Percentiles rank a stretch among this genome's conserved stretches.
Conservation (phyloP, 2,797 vertebrate genomes). For the Platalea minor region DNA sequence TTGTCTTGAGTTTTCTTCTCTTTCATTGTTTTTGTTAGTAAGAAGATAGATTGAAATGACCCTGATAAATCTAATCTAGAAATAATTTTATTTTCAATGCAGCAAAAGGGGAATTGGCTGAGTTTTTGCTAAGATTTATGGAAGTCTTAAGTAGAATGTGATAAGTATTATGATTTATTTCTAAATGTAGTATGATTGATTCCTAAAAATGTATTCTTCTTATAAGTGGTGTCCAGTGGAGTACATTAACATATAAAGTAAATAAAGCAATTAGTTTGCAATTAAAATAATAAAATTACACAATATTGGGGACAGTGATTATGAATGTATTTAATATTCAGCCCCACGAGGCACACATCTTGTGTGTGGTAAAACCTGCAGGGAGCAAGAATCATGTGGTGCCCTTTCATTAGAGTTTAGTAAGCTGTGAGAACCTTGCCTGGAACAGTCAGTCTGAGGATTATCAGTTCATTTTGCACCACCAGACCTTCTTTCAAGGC, state of each 20-base stretch:
- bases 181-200: background rate
- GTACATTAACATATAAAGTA: background rate
- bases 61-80: background rate
- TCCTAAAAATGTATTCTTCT: background rate
- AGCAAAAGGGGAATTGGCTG: background rate
- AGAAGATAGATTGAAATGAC: background rate
- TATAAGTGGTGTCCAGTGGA: background rate
- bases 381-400: background rate
- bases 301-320: background rate
- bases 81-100: background rate
- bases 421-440: background rate
- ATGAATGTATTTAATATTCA: background rate
- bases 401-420: background rate
- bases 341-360: background rate
- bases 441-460: background rate
- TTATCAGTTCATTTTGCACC: background rate
- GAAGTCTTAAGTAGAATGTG: background rate
- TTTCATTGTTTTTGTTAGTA: background rate
- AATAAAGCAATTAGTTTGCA: background rate
- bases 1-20: background rate
- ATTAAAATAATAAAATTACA: background rate
- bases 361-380: background rate
- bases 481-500: background rate
- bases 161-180: background rate
- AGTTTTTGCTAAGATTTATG: background rate